A percentile compares a stretch with the other conserved stretches of the same genome.
phyloP scores from a whole-genome alignment of 2,888 invertebrate genomes.

The Xanthostigma xanthostigma region DNA sequence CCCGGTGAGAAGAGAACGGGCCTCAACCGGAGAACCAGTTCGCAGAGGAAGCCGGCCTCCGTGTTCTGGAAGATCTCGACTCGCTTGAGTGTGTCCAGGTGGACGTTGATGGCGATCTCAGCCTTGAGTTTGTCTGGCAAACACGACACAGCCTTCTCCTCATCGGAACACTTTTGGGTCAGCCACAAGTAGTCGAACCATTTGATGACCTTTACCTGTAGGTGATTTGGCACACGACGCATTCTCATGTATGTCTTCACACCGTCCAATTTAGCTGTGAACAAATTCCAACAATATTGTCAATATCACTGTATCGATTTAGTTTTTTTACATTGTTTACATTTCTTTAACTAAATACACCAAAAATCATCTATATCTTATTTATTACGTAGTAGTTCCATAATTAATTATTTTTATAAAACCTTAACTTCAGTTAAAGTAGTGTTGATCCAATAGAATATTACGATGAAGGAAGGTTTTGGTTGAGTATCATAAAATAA shows the following conservation, averaged over 20 bases:
- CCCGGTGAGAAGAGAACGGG: conserved; percentile 97
- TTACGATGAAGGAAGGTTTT: too few species aligned
- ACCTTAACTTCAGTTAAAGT: too few species aligned
- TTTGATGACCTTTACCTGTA: conserved; percentile 95
- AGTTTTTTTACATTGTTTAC: neutral
- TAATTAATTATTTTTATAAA: too few species aligned
- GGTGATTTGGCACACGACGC: conserved; percentile 84
- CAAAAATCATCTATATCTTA: too few species aligned
- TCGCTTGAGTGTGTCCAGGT: conserved; percentile 91
- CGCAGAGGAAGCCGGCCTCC: conserved; percentile 96
- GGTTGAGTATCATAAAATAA: too few species aligned
- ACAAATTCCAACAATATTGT: neutral
- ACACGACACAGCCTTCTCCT: conserved; percentile 89
- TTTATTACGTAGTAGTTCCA: too few species aligned
- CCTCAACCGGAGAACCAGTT: conserved; percentile 82
- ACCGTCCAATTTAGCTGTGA: conserved; percentile 87
- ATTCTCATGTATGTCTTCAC: conserved; percentile 98
- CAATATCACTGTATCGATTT: neutral
- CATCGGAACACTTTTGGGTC: conserved; percentile 95
- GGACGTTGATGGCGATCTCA: conserved; percentile 98
- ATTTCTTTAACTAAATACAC: neutral
- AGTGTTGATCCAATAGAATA: too few species aligned
- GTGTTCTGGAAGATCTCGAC: conserved; percentile 99
- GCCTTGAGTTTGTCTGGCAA: conserved; percentile 96
- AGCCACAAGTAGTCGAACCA: conserved; percentile 99